Evolutionary conservation across 2,888 invertebrate species (phyloP).

Genomic region (Dicycla oo): DNA sequence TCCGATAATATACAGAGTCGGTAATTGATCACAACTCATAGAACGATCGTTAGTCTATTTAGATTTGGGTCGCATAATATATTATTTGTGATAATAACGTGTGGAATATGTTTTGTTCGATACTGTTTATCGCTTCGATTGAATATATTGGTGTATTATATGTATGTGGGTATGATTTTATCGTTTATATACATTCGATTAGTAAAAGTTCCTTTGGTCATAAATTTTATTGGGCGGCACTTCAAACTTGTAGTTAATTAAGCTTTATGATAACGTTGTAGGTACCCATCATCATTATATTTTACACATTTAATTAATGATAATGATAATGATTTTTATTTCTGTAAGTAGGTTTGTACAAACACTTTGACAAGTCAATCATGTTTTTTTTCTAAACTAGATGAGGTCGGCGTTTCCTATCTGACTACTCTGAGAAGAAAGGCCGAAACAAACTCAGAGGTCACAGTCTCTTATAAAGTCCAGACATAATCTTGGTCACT

Average conservation of each 20-base stretch:
- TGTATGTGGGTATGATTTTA: slow-evolving; percentile 41
- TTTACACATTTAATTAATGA: too few relatives aligned
- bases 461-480: too few relatives aligned
- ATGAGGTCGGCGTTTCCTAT: too few relatives aligned
- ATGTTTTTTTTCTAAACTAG: too few relatives aligned
- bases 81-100: slow-evolving; percentile 70
- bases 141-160: slow-evolving; percentile 25
- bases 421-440: too few relatives aligned
- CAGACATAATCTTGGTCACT: too few relatives aligned
- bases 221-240: background rate
- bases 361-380: too few relatives aligned
- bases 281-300: background rate
- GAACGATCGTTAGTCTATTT: slow-evolving; percentile 68
- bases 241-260: background rate
- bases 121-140: slow-evolving; percentile 42
- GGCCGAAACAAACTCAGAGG: too few relatives aligned
- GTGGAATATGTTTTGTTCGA: slow-evolving; percentile 54
- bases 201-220: slow-evolving; percentile 1
- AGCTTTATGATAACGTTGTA: background rate
- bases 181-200: slow-evolving; percentile 7
- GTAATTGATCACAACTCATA: slow-evolving; percentile 70
- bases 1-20: slow-evolving; percentile 75
- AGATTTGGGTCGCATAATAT: slow-evolving; percentile 75
- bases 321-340: too few relatives aligned
- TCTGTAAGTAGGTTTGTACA: too few relatives aligned